Base-by-base conservation (phyloP, 2,888 invertebrate species). In the Phymatocera aterrima region DNA sequence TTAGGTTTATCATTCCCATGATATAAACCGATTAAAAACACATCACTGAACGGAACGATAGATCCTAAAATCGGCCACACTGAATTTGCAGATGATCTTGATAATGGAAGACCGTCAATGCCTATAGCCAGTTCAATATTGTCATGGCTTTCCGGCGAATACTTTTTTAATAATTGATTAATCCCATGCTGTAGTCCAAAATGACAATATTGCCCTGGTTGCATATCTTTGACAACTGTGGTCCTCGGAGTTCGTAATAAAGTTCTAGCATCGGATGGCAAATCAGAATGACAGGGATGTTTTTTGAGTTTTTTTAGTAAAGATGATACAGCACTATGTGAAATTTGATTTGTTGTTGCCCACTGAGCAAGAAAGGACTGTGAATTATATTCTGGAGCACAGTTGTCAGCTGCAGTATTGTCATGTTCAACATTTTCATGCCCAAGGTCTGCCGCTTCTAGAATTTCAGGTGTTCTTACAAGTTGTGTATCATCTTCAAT, bases 31-130 rank as follows among this genome's bases (percentile, higher is more conserved):
- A 51, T 51, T 5, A 51, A 5, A 31, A 60, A 60, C 10, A 60
- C 31, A 2, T 60, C 28, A 12, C 12, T 60, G 1, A 60, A 60
- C 31, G 2, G 2, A 60, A 60, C 15, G 12, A 60, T 34, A n/a
- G 61, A 61, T 18, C 61, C 61, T 15, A 61, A 2, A 61, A 61
- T 61, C 3, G 61, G 34, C 61, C 61, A 61, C n/a, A 34, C 6
- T n/a, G 61, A 34, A 15, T 0, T 15, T n/a, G 15, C 31, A 1
- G 60, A 60, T 3, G 60, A 60, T 15, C 12, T 60, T 31, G 60
- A 54, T 21, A 54, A 8, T 1, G 54, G 54, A 2, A 54, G 54
- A 10, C 54, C 54, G 24, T 54, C 54, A 24, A 54, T 24, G 21
- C 54, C 54, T 10, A 54, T 54, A 10, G 54, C 54, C 24, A 54